Conservation (phyloP, 2,888 invertebrate genomes). For the Synergus gifuensis region DNA sequence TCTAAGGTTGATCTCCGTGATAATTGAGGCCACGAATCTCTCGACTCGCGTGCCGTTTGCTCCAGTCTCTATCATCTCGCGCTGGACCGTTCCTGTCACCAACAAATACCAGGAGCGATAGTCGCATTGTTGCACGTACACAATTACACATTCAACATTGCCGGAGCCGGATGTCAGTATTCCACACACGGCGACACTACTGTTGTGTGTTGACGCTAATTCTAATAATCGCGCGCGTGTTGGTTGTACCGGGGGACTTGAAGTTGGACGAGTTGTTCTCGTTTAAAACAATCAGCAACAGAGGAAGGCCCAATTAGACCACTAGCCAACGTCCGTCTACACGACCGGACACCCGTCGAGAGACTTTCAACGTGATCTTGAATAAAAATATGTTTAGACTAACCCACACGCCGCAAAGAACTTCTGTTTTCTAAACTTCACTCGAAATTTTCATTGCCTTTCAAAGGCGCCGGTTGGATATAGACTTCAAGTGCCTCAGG, state of each 20-base stretch:
- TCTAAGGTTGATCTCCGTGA: not conserved
- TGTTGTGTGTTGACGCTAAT: slow-evolving; percentile 44
- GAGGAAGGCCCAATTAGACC: slow-evolving; percentile 76
- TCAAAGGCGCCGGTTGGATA: not conserved
- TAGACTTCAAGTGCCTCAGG: not conserved
- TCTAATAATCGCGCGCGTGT: slow-evolving; percentile 71
- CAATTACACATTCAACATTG: slow-evolving; percentile 40
- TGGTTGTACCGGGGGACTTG: slow-evolving; percentile 66
- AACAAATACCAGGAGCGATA: slow-evolving; percentile 46
- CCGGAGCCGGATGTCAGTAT: slow-evolving; percentile 64
- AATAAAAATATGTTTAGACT: slow-evolving; percentile 22
- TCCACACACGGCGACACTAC: slow-evolving; percentile 64
- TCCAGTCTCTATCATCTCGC: not conserved
- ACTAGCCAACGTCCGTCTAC: slow-evolving; percentile 63
- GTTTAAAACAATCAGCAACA: slow-evolving; percentile 76
- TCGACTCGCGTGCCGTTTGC: slow-evolving; percentile 1
- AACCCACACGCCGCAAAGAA: not conserved
- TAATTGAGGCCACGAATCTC: slow-evolving; percentile 4
- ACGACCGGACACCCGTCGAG: slow-evolving; percentile 57
- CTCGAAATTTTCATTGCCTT: not conserved
- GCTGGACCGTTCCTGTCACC: slow-evolving; percentile 42
- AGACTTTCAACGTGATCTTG: slow-evolving; percentile 24
- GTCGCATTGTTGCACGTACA: slow-evolving; percentile 46
- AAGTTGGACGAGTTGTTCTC: slow-evolving; percentile 72
- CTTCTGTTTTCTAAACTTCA: not conserved